Evolutionary conservation across 37 sponge, comb jelly and placozoan genomes (phyloP).

Genomic region (Beroe forskalii): DNA sequence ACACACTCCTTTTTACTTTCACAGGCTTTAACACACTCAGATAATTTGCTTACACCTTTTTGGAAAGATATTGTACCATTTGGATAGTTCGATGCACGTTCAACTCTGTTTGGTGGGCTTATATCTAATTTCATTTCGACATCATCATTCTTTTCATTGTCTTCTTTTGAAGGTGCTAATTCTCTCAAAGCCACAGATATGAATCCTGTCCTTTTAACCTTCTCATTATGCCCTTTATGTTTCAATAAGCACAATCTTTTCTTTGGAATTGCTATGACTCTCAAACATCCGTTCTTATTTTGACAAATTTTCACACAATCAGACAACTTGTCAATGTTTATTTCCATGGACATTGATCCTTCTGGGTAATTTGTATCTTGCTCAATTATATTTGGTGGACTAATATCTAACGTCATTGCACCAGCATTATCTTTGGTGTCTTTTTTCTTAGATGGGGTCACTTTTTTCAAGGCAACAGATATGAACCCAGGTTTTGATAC

Average conservation of each 20-base stretch:
- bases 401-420: background rate
- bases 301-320: background rate
- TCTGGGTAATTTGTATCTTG: background rate
- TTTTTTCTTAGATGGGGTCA: background rate
- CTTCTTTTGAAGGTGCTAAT: background rate
- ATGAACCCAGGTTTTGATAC: background rate
- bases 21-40: background rate
- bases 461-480: constrained; percentile 4
- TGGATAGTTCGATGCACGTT: background rate
- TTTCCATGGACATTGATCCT: background rate
- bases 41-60: background rate
- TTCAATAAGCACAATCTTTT: background rate
- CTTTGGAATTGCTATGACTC: background rate
- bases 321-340: background rate
- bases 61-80: background rate
- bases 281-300: background rate
- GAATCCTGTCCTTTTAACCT: background rate
- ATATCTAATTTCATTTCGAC: background rate
- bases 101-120: background rate
- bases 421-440: background rate
- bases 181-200: background rate
- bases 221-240: background rate
- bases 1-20: background rate
- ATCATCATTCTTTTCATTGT: background rate
- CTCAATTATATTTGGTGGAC: background rate